Base-by-base conservation (phyloP, 2,113 vertebrate genomes). In the Probosciger aterrimus region DNA sequence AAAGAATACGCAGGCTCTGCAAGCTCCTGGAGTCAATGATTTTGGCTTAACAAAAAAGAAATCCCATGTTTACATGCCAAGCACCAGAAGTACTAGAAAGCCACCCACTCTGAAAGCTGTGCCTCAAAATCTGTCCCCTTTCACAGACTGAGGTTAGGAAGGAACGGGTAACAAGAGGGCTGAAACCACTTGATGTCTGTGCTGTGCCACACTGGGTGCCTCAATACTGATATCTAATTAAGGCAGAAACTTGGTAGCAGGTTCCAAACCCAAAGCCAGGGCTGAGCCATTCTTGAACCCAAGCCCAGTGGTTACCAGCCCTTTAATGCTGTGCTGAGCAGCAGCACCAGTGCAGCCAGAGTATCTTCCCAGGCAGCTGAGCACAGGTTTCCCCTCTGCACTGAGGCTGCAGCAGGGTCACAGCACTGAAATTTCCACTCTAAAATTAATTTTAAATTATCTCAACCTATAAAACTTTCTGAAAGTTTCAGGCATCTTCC, bases 271-370 rank as follows among this genome's bases (percentile, higher is more conserved):
- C 33, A 49, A 68, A n/a, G 35, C 2, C 46, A 1, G 4, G 79
- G 52, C 79, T 35, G 50, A 53, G 52, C 0, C 0, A 0, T 64
- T 6, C 82, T 35, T 39, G 71, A 77, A 15, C 8, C 35, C 0
- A 0, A 84, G 77, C 39, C 70, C 84, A 78, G 60, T 4, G 0
- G 25, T 43, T 5, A 8, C 8, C 55, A 65, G 74, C 62, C 46
- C 68, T 24, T 24, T 3, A 6, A 14, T 3, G 35, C 3, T 33
- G 8, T 37, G 62, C 63, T 35, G 74, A 70, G 73, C 83, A 65
- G 63, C 64, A 67, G 33, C 13, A 3, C n/a, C 24, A 90, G 70
- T 1, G 0, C 0, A 1, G 59, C 68, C 76, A 43, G 71, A 60
- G 76, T 87, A 41, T 18, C 41, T 16, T 43, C 71, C 71, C 41